These are phyloP conservation scores for Pantala flavescens DNA, from an alignment of 1,140 invertebrate species.

Conservation along the genomic window DNA sequence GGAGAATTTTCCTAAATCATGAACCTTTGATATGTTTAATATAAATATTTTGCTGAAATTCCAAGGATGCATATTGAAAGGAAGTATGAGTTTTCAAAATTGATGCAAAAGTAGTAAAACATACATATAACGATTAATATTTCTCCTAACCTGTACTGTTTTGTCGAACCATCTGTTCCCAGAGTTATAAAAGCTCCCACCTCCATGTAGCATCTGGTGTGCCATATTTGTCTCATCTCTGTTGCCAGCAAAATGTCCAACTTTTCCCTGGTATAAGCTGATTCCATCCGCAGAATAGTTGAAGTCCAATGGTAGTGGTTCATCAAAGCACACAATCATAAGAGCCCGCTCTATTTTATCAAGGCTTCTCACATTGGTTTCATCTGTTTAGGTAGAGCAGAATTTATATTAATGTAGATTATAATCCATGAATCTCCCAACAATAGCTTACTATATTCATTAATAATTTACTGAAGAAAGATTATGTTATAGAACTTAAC, in stretches of 20 bases:
- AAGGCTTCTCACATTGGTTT: constrained; percentile 31
- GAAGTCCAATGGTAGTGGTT: constrained; percentile 51
- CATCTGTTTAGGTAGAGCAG: neutral
- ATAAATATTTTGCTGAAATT: no score
- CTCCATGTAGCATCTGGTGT: constrained; percentile 87
- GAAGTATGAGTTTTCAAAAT: no score
- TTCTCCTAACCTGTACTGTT: constrained; percentile 65
- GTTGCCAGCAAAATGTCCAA: constrained; percentile 39
- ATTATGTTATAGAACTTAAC: no score
- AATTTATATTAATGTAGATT: neutral
- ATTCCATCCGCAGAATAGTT: constrained; percentile 39
- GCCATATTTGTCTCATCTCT: constrained; percentile 76
- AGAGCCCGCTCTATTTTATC: constrained; percentile 73
- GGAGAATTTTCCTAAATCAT: no score
- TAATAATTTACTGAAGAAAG: no score
- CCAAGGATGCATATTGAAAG: no score
- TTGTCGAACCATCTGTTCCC: constrained; percentile 97
- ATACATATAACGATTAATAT: no score
- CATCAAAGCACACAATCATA: constrained; percentile 80
- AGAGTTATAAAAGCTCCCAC: constrained; percentile 69
- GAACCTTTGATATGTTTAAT: no score
- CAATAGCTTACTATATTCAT: no score
- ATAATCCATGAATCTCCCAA: no score
- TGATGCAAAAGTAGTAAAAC: no score
- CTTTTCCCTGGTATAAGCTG: constrained; percentile 26